phyloP scores from a whole-genome alignment of 2,888 invertebrate species.

The Amorpha juglandis region DNA sequence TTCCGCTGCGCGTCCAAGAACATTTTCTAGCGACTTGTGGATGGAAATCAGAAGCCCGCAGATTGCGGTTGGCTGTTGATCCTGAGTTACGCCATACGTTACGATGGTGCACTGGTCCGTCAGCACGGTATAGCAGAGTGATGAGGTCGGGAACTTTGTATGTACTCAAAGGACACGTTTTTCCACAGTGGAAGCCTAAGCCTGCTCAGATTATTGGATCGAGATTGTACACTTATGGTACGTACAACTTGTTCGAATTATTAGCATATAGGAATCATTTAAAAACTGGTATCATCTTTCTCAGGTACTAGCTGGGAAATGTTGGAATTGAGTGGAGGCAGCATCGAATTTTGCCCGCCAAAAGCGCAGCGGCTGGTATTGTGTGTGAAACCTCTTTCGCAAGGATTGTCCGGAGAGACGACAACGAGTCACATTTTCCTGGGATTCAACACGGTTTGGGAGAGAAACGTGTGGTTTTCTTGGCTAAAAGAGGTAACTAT shows the following conservation, averaged over 20 bases:
- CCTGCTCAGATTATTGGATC: slow-evolving; percentile 85
- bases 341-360: slow-evolving; percentile 72
- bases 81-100: slow-evolving; percentile 86
- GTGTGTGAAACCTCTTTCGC: slow-evolving; percentile 66
- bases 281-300: not conserved
- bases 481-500: slow-evolving; percentile 85
- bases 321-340: slow-evolving; percentile 74
- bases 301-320: slow-evolving; percentile 72
- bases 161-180: slow-evolving; percentile 87
- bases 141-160: slow-evolving; percentile 79
- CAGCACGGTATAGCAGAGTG: slow-evolving; percentile 73
- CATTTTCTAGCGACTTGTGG: slow-evolving; percentile 84
- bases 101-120: slow-evolving; percentile 86
- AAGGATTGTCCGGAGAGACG: slow-evolving; percentile 50
- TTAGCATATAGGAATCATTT: not conserved
- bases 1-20: slow-evolving; percentile 86
- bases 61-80: slow-evolving; percentile 86
- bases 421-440: slow-evolving; percentile 84
- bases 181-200: slow-evolving; percentile 87
- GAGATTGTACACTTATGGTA: slow-evolving; percentile 84
- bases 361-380: slow-evolving; percentile 75
- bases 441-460: slow-evolving; percentile 87
- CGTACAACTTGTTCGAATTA: slow-evolving; percentile 30
- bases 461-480: slow-evolving; percentile 86
- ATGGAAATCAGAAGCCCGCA: slow-evolving; percentile 84